Conservation (phyloP, 2,113 vertebrate species). For the Campylomormyrus numenius region DNA sequence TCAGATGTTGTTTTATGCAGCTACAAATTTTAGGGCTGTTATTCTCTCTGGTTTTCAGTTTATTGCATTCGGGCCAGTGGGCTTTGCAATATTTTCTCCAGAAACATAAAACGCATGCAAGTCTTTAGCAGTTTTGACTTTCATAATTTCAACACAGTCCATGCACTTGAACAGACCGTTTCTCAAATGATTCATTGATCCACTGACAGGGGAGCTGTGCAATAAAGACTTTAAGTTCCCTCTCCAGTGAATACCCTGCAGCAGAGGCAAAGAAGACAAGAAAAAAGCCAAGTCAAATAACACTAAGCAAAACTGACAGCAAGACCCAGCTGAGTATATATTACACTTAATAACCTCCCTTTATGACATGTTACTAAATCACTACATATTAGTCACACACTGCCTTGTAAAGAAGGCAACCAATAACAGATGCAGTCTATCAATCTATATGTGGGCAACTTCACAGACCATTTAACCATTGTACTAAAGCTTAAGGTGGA, state of each 20-base stretch:
- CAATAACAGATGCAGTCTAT: background rate
- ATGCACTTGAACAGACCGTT: background rate
- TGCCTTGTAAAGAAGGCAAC: background rate
- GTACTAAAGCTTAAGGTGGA: background rate
- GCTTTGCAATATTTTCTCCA: background rate
- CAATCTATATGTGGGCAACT: background rate
- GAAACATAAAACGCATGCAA: background rate
- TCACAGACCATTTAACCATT: background rate
- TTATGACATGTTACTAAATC: conserved; percentile 5
- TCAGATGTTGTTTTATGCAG: background rate
- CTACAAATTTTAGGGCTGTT: background rate
- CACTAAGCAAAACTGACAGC: background rate
- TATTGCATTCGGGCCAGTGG: background rate
- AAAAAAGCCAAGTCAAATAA: background rate
- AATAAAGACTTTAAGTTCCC: background rate
- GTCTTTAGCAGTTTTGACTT: background rate
- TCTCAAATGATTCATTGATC: background rate
- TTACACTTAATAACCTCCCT: background rate
- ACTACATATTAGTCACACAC: background rate
- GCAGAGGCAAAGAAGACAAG: background rate
- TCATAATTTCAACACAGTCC: background rate
- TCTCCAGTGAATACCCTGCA: background rate
- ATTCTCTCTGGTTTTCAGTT: background rate
- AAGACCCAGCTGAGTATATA: background rate
- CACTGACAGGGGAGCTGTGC: background rate